These are phyloP conservation scores for Adelognathus sp. DNA, from an alignment of 2,888 invertebrate genomes.

Conservation along the genomic window DNA sequence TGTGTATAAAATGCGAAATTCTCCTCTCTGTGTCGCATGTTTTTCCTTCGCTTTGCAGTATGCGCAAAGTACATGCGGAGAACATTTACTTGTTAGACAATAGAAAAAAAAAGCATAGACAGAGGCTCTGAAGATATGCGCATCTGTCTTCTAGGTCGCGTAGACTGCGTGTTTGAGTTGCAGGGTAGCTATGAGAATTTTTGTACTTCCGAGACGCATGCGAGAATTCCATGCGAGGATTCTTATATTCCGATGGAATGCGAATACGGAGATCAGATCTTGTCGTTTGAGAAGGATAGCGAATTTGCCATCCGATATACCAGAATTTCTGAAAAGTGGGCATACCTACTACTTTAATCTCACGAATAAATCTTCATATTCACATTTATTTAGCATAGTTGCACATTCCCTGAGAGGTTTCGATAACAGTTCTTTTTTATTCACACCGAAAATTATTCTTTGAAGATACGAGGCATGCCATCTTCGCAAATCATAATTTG, in stretches of 20 bases:
- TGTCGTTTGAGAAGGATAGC: background rate
- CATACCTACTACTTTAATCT: too few species aligned
- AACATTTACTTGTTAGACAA: background rate
- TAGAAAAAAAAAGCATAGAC: background rate
- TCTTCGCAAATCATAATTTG: too few species aligned
- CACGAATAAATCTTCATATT: too few species aligned
- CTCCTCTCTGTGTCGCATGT: conserved; percentile 8
- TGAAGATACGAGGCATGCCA: too few species aligned
- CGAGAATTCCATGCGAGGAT: background rate
- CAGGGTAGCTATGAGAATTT: background rate
- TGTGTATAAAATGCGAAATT: conserved; percentile 25
- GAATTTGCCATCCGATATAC: background rate
- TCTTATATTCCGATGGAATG: background rate
- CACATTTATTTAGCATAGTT: too few species aligned
- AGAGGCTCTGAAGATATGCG: background rate
- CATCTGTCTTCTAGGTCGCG: background rate
- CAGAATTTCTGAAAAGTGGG: too few species aligned
- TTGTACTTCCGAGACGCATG: background rate
- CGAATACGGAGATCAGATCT: background rate
- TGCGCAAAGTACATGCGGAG: background rate
- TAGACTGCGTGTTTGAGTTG: background rate
- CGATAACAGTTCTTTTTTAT: too few species aligned
- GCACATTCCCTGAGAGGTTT: too few species aligned
- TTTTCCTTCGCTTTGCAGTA: background rate
- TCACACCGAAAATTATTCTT: too few species aligned